A percentile compares a stretch with the other conserved stretches of the same genome.
Evolutionary conservation across 2,888 invertebrate species (phyloP).

Genomic region (Hyles lineata): DNA sequence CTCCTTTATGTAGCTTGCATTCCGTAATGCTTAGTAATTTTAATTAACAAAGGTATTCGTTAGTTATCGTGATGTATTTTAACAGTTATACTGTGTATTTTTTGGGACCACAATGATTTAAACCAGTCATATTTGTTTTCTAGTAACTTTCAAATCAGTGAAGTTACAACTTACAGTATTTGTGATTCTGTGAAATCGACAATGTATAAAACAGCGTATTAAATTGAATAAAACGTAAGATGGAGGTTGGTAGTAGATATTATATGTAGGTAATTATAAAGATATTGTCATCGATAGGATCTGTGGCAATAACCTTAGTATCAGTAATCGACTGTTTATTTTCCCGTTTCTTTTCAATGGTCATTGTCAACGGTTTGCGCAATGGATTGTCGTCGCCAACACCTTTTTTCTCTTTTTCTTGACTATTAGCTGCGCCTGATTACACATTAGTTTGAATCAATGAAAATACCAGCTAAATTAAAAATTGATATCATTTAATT

Average conservation of each 20-base stretch:
- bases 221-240: not conserved
- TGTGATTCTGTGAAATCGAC: too few relatives aligned
- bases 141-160: too few relatives aligned
- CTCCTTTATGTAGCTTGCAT: conserved; percentile 30
- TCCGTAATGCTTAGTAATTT: not conserved
- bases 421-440: not conserved
- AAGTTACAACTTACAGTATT: too few relatives aligned
- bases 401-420: not conserved
- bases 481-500: too few relatives aligned
- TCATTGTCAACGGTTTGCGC: not conserved
- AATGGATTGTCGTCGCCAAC: not conserved
- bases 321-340: not conserved
- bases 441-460: too few relatives aligned
- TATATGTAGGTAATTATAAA: not conserved
- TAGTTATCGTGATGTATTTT: not conserved
- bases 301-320: not conserved
- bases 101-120: too few relatives aligned
- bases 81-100: not conserved
- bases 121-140: too few relatives aligned
- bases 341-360: not conserved
- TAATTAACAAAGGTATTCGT: not conserved
- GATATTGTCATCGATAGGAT: not conserved
- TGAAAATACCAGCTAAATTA: too few relatives aligned
- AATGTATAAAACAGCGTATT: too few relatives aligned
- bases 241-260: not conserved